Evolutionary conservation across 2,797 vertebrate species (phyloP).

Genomic region (Phrynocephalus forsythii): DNA sequence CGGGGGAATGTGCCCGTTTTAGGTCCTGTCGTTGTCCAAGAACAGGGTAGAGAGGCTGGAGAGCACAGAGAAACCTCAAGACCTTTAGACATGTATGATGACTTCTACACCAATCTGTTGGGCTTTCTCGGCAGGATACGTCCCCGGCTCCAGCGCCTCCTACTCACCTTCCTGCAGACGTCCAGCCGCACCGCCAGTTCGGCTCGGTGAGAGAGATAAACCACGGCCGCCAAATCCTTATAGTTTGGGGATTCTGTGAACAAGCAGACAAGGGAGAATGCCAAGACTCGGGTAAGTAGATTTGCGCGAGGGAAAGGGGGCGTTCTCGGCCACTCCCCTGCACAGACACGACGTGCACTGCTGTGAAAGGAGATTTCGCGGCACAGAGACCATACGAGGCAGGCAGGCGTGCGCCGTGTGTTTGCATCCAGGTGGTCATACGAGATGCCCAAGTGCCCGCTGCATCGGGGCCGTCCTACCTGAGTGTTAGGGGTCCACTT

Average conservation of each 20-base stretch:
- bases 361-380: not conserved
- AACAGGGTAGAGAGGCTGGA: not conserved
- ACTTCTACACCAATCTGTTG: not conserved
- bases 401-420: too few species aligned
- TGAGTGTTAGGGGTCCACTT: not conserved
- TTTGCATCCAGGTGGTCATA: not conserved
- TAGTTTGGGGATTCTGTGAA: slow-evolving; percentile 86
- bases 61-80: not conserved
- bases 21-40: not conserved
- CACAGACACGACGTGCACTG: too few species aligned
- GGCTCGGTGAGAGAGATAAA: slow-evolving; percentile 91
- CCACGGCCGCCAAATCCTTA: slow-evolving; percentile 91
- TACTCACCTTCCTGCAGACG: slow-evolving; percentile 92
- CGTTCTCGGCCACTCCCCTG: not conserved
- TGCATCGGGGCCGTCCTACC: too few species aligned
- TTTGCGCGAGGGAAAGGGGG: too few species aligned
- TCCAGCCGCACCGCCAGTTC: slow-evolving; percentile 90
- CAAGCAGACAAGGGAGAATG: not conserved
- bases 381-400: not conserved
- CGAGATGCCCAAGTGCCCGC: too few species aligned
- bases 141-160: rapidly evolving
- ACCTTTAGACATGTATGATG: not conserved
- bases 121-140: too few species aligned
- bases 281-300: too few species aligned
- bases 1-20: too few species aligned